Evolutionary conservation across 2,797 vertebrate genomes (phyloP).

Genomic region (Liasis olivaceus): DNA sequence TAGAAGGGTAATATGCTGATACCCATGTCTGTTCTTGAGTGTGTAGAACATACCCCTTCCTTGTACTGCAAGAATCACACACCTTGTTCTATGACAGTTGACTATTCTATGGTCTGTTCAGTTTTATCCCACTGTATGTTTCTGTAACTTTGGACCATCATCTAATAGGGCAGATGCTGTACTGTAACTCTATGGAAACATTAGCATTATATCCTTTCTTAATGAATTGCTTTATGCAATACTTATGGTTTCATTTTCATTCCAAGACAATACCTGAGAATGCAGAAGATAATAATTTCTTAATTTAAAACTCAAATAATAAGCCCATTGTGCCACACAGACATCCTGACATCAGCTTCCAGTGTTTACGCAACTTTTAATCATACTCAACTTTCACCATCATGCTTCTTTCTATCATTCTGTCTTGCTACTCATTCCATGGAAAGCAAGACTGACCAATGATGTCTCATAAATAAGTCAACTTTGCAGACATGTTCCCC

Average conservation of each 20-base stretch:
- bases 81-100: neutral
- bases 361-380: constrained; percentile 41
- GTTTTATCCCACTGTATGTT: neutral
- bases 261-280: constrained; percentile 18
- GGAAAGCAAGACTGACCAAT: constrained; percentile 54
- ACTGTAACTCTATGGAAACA: neutral
- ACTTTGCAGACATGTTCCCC: neutral
- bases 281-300: constrained; percentile 24
- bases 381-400: constrained; percentile 33
- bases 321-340: neutral
- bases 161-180: neutral
- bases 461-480: constrained; percentile 35
- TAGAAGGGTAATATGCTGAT: too few species aligned
- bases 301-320: constrained; percentile 17
- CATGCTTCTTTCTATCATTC: constrained; percentile 42
- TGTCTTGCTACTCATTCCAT: constrained; percentile 31
- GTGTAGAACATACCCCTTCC: too few species aligned
- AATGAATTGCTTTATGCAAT: constrained; percentile 43
- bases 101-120: neutral
- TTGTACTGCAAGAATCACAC: neutral
- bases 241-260: constrained; percentile 3
- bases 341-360: neutral
- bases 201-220: neutral
- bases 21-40: too few species aligned
- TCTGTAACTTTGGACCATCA: neutral